These are phyloP conservation scores for Acanthosepion lycidas DNA, from an alignment of 2,888 invertebrate species.

Conservation along the genomic window DNA sequence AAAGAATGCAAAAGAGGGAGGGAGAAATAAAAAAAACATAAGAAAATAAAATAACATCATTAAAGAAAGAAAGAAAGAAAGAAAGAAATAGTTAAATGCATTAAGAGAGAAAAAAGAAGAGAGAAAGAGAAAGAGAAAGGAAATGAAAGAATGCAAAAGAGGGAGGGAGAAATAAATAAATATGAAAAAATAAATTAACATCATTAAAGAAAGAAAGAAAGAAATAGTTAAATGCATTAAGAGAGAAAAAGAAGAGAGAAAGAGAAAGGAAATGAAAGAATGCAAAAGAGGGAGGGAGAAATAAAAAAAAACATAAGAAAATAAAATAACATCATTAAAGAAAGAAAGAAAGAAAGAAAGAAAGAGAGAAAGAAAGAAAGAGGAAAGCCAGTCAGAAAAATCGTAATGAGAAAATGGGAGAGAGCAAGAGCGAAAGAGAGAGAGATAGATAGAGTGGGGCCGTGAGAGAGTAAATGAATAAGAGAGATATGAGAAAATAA, in stretches of 20 bases:
- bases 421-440: neutral
- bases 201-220: too few relatives aligned
- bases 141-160: neutral
- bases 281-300: neutral
- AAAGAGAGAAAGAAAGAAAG: neutral
- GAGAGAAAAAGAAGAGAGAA: too few relatives aligned
- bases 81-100: too few relatives aligned
- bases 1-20: neutral
- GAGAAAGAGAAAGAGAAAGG: neutral
- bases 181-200: too few relatives aligned
- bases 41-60: too few relatives aligned
- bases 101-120: too few relatives aligned
- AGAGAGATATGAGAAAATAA: neutral
- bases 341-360: neutral
- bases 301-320: too few relatives aligned
- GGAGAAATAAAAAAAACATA: neutral
- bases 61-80: neutral
- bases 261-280: too few relatives aligned
- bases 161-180: neutral
- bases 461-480: accelerated
- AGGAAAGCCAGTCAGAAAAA: neutral
- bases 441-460: neutral
- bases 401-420: too few relatives aligned
- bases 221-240: too few relatives aligned
- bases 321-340: too few relatives aligned